These are phyloP conservation scores for Prenolepis imparis DNA, from an alignment of 2,888 invertebrate genomes.

Conservation along the genomic window DNA sequence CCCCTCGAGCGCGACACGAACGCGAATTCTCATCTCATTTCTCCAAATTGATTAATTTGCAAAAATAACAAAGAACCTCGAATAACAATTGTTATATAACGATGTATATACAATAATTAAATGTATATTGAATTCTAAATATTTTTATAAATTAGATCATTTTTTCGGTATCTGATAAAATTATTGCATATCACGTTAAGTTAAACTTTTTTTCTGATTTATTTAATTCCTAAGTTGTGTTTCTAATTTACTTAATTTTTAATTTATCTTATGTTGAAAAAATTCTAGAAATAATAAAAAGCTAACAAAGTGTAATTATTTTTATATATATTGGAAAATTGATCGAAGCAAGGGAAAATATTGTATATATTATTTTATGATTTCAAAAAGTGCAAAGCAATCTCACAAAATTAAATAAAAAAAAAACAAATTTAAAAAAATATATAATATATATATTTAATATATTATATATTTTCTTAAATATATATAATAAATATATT, in stretches of 20 bases:
- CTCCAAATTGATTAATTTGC: slow-evolving; percentile 67
- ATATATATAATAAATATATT: too few relatives aligned
- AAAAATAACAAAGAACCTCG: slow-evolving; percentile 51
- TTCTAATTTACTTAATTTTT: background rate
- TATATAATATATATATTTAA: background rate
- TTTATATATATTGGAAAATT: background rate
- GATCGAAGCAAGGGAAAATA: background rate
- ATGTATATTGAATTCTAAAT: background rate
- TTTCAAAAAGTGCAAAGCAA: background rate
- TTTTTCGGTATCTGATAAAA: background rate
- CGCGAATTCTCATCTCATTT: slow-evolving; percentile 61
- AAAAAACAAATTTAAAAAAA: background rate
- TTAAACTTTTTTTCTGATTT: background rate
- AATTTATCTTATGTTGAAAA: background rate
- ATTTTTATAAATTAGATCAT: slow-evolving; percentile 3
- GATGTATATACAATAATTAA: background rate
- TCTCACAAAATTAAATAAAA: background rate
- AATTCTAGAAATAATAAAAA: slow-evolving; percentile 2
- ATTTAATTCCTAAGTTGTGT: too few relatives aligned
- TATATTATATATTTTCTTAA: too few relatives aligned
- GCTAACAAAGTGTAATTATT: background rate
- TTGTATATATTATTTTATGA: slow-evolving; percentile 3
- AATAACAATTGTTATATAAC: slow-evolving; percentile 4
- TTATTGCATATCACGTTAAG: background rate
- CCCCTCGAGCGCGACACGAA: slow-evolving; percentile 48